A percentile compares a stretch with the other conserved stretches of the same genome.
Conservation (phyloP, 2,113 vertebrate species). For the Gallinago media region DNA sequence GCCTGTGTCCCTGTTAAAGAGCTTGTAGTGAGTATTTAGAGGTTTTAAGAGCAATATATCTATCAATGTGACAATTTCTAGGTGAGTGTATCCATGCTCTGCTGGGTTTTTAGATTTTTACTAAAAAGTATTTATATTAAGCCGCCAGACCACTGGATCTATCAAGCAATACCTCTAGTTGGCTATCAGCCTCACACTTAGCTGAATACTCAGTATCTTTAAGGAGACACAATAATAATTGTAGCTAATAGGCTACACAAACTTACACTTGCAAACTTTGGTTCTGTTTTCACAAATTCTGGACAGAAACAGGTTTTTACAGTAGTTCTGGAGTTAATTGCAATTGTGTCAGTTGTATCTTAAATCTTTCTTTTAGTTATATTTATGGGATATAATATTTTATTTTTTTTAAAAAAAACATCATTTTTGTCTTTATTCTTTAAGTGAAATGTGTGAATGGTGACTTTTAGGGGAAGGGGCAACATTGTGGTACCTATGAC, state of each 20-base stretch:
- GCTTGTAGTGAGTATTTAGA: neutral
- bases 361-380: neutral
- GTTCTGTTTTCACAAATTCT: neutral
- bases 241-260: too few species aligned
- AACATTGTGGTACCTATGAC: neutral
- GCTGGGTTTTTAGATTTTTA: neutral
- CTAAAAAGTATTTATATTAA: neutral
- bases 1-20: neutral
- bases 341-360: neutral
- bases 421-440: neutral
- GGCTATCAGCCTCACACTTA: neutral
- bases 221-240: neutral
- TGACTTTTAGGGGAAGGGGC: too few species aligned
- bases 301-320: neutral
- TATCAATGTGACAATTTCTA: neutral
- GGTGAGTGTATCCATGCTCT: neutral
- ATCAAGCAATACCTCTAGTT: neutral
- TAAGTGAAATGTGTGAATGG: neutral
- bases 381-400: neutral
- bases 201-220: neutral
- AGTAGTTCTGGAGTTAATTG: neutral
- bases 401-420: neutral
- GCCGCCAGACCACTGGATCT: neutral
- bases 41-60: neutral
- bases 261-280: neutral